A percentile compares a stretch with the other conserved stretches of the same genome.
Conservation (phyloP, 2,888 invertebrate genomes). For the Copidosoma aretas region DNA sequence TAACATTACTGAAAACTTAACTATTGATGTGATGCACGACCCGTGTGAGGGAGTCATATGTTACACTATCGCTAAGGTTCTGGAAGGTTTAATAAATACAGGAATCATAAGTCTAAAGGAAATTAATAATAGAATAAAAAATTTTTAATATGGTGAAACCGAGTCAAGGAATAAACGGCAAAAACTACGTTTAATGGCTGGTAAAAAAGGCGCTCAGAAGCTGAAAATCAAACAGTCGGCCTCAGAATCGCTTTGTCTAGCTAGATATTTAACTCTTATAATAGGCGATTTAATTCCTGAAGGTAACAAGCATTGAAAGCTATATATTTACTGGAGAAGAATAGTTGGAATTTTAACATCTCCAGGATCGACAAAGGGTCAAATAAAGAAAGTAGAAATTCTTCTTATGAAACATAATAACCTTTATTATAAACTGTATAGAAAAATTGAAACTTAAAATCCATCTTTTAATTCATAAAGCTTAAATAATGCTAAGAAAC, state of each 20-base stretch:
- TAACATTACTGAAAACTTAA: too few species aligned
- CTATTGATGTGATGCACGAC: not conserved
- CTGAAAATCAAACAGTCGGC: too few species aligned
- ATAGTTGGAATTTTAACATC: constrained; percentile 3
- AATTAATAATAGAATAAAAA: too few species aligned
- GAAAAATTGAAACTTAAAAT: constrained; percentile 34
- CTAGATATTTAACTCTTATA: not conserved
- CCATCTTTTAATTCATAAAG: constrained; percentile 22
- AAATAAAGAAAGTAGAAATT: not conserved
- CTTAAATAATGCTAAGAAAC: not conserved
- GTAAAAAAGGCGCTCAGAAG: too few species aligned
- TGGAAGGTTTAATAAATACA: not conserved
- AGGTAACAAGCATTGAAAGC: not conserved
- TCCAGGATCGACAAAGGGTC: not conserved
- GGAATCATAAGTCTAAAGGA: too few species aligned
- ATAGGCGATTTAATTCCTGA: constrained; percentile 4
- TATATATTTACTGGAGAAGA: not conserved
- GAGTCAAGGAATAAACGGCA: not conserved
- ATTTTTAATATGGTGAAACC: not conserved
- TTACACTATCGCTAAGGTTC: not conserved
- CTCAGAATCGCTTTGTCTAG: not conserved
- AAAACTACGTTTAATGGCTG: too few species aligned
- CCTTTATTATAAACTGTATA: not conserved
- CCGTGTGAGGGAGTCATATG: not conserved
- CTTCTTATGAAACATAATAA: not conserved